A percentile compares a stretch with the other conserved stretches of the same genome.
Conservation (phyloP, 1,140 invertebrate genomes). For the Fopius arisanus region DNA sequence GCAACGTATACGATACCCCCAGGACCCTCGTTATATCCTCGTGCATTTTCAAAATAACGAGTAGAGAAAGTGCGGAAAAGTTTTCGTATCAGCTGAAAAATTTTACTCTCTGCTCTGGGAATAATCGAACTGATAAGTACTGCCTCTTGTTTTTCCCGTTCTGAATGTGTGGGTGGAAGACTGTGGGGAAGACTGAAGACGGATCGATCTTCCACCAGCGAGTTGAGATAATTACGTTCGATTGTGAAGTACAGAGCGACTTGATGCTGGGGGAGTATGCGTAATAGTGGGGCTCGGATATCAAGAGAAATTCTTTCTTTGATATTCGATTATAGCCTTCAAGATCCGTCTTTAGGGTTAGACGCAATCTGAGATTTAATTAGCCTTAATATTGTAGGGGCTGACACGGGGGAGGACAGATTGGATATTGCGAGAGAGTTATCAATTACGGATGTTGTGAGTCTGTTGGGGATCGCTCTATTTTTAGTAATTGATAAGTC, state of each 20-base stretch:
- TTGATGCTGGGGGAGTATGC: not conserved
- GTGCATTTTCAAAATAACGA: slow-evolving; percentile 27
- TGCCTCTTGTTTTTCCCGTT: not conserved
- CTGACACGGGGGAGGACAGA: not conserved
- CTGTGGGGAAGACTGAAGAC: not conserved
- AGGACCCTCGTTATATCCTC: slow-evolving; percentile 15
- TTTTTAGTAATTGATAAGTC: not conserved
- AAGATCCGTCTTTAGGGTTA: slow-evolving; percentile 20
- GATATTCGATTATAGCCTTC: slow-evolving; percentile 45
- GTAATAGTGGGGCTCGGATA: slow-evolving; percentile 36
- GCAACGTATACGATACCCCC: not conserved
- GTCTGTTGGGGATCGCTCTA: not conserved
- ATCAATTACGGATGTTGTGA: not conserved
- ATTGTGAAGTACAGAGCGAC: slow-evolving; percentile 28
- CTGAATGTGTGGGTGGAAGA: not conserved
- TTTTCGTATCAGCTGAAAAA: slow-evolving; percentile 21
- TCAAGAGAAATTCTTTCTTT: slow-evolving; percentile 52
- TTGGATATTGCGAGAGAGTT: not conserved
- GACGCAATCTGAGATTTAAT: slow-evolving; percentile 56
- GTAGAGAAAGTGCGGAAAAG: slow-evolving; percentile 11
- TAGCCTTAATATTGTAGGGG: slow-evolving; percentile 45
- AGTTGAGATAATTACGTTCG: slow-evolving; percentile 42
- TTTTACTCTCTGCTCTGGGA: not conserved
- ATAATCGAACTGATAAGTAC: not conserved
- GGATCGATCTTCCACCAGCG: slow-evolving; percentile 23